Evolutionary conservation across 2,888 invertebrate species (phyloP).

Genomic region (Drosophila recens): DNA sequence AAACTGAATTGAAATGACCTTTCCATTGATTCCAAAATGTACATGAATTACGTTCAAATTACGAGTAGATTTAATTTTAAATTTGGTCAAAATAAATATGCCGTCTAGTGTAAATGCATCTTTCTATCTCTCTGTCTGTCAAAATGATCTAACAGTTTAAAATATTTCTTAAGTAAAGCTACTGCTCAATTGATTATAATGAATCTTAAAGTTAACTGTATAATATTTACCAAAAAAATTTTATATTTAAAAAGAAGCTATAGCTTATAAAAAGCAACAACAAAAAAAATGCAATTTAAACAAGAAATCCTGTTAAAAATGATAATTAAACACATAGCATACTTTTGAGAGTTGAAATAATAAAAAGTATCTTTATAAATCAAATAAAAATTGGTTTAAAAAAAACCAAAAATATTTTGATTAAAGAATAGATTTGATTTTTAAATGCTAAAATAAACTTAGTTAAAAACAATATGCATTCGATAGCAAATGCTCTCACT

Average conservation of each 20-base stretch:
- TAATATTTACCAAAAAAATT: neutral
- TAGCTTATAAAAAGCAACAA: neutral
- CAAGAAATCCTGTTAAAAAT: neutral
- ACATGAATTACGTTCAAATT: too few species aligned
- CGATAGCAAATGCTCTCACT: neutral
- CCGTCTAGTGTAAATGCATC: too few species aligned
- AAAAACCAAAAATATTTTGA: neutral
- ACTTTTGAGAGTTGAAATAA: conserved; percentile 40
- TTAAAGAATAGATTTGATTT: neutral
- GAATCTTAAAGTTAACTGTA: too few species aligned
- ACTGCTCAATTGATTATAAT: too few species aligned
- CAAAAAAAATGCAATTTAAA: neutral
- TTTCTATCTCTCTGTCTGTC: too few species aligned
- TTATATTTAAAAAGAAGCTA: neutral
- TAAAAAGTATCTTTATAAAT: neutral
- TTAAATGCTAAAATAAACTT: neutral
- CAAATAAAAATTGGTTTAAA: neutral
- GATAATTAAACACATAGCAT: conserved; percentile 35
- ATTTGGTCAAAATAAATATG: too few species aligned
- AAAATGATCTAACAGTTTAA: too few species aligned
- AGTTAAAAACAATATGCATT: neutral
- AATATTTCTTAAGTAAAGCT: too few species aligned
- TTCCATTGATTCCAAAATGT: too few species aligned
- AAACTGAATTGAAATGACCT: too few species aligned
- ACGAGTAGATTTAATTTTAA: too few species aligned